Conservation (phyloP, 53 echinoderm and acorn worm species). For the Luidia sarsii region DNA sequence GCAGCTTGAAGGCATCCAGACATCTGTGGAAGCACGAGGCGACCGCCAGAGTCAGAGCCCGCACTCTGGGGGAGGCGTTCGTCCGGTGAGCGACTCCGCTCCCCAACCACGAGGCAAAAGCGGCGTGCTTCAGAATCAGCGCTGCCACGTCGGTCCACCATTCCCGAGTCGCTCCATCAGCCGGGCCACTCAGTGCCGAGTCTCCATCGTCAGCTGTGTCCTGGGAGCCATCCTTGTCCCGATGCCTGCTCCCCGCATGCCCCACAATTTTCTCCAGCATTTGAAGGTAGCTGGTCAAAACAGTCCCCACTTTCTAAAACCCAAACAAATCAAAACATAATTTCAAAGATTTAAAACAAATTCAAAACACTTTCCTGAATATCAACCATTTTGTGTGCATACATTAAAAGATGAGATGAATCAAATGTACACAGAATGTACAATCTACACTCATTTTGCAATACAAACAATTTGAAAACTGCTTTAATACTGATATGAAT, state of each 20-base stretch:
- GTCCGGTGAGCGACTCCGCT: not conserved
- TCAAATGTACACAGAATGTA: no score
- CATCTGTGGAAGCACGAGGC: constrained; percentile 13
- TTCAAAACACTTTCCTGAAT: no score
- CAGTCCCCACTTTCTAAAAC: constrained; percentile 9
- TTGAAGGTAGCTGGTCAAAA: constrained; percentile 19
- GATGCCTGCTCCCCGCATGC: not conserved
- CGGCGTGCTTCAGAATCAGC: constrained; percentile 9
- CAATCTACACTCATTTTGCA: no score
- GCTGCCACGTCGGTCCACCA: constrained; percentile 28
- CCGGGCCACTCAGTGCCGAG: not conserved
- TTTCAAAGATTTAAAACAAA: no score
- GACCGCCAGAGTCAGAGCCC: not conserved
- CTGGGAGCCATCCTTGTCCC: not conserved
- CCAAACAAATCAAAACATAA: no score
- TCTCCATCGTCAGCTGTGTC: not conserved
- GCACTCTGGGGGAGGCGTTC: not conserved
- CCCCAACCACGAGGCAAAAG: not conserved
- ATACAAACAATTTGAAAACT: not conserved
- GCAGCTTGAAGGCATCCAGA: constrained; percentile 1
- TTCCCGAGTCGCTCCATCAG: not conserved
- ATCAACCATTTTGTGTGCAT: no score
- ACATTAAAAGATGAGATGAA: no score
- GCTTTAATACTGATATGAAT: no score
- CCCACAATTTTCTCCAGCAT: constrained; percentile 8